Conservation (phyloP, 2,113 vertebrate genomes). For the Dermatemys mawii region DNA sequence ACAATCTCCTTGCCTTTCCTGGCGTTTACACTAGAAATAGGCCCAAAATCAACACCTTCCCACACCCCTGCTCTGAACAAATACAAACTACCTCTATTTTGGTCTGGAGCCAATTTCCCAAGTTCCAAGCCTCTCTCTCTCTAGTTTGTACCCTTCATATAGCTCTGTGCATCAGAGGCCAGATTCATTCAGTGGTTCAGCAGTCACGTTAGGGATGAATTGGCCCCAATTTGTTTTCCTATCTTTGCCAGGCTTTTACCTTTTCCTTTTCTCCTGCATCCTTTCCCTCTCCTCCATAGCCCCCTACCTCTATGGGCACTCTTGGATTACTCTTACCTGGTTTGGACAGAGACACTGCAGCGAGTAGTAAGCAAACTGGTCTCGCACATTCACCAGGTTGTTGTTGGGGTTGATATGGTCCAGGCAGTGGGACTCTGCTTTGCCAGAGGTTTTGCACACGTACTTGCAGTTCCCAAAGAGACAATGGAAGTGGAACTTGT, state of each 20-base stretch:
- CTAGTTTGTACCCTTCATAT: background rate
- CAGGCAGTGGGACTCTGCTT: conserved; percentile 98
- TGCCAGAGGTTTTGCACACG: conserved; percentile 98
- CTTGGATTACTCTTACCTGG: conserved; percentile 87
- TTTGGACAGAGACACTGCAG: conserved; percentile 98
- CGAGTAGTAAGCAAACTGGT: conserved; percentile 98
- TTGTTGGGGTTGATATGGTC: conserved; percentile 99
- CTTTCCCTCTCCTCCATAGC: background rate
- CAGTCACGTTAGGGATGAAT: background rate
- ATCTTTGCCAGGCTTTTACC: background rate
- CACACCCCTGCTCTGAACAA: background rate
- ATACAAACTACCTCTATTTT: background rate
- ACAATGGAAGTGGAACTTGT: conserved; percentile 99
- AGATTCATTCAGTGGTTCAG: background rate
- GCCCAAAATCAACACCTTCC: background rate
- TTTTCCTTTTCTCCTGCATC: background rate
- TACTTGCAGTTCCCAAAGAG: conserved; percentile 99
- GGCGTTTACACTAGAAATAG: background rate
- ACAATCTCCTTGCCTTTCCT: background rate
- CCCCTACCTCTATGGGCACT: background rate
- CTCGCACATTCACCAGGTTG: conserved; percentile 94
- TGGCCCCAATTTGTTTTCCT: background rate
- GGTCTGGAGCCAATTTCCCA: background rate
- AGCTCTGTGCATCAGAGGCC: background rate
- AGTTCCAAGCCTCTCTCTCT: background rate